Evolutionary conservation across 2,113 vertebrate species (phyloP).

Genomic region (Marmota flaviventris): DNA sequence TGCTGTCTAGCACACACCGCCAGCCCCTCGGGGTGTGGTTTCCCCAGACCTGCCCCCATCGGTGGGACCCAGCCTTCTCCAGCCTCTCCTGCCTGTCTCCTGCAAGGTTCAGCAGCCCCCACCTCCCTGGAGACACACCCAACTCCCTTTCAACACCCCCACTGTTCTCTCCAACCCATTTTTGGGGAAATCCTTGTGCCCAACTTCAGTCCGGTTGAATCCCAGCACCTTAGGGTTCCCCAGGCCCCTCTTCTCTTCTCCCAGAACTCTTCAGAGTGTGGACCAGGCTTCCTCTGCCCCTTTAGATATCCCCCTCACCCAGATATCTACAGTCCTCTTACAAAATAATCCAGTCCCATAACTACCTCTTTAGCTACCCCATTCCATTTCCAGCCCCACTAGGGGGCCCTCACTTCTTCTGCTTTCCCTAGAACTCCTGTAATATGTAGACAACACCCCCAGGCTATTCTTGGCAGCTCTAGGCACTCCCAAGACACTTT

Average conservation of each 20-base stretch:
- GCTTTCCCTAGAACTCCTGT: slow-evolving; percentile 46
- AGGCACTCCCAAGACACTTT: slow-evolving; percentile 55
- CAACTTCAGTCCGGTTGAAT: slow-evolving; percentile 65
- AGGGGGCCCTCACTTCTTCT: background rate
- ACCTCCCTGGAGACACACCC: slow-evolving; percentile 67
- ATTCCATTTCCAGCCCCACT: background rate
- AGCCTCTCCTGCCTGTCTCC: background rate
- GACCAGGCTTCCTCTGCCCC: background rate
- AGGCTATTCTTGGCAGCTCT: slow-evolving; percentile 56
- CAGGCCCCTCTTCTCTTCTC: background rate
- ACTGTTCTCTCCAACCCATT: background rate
- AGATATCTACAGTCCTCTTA: slow-evolving; percentile 20
- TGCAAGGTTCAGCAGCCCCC: background rate
- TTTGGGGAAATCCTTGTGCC: background rate
- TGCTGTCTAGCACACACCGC: background rate
- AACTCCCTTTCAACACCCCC: slow-evolving; percentile 48
- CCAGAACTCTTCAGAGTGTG: slow-evolving; percentile 29
- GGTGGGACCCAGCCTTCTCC: slow-evolving; percentile 30
- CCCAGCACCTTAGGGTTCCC: background rate
- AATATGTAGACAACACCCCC: slow-evolving; percentile 21
- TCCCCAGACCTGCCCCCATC: slow-evolving; percentile 69
- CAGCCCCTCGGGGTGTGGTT: slow-evolving; percentile 77
- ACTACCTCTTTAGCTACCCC: background rate
- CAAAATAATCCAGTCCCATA: slow-evolving; percentile 11
- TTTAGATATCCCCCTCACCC: background rate